Evolutionary conservation across 2,113 vertebrate species (phyloP).

Genomic region (Notothenia coriiceps): DNA sequence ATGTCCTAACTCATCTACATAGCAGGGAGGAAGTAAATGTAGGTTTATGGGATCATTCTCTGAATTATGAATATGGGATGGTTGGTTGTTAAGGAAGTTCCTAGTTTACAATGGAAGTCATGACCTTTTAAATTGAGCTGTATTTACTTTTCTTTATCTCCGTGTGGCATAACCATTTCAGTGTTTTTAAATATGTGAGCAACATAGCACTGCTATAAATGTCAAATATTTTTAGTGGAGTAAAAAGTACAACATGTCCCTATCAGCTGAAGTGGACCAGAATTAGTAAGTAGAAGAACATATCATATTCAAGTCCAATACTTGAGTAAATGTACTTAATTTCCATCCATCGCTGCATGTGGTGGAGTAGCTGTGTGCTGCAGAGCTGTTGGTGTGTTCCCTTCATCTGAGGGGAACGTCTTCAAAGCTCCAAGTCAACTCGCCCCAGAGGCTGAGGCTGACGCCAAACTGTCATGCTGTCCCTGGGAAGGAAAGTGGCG

Average conservation of each 20-base stretch:
- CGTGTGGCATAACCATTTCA: neutral
- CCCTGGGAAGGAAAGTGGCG: conserved; percentile 38
- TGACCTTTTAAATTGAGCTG: conserved; percentile 56
- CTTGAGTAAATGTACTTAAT: too few species aligned
- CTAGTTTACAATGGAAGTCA: conserved; percentile 38
- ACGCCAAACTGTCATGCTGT: conserved; percentile 48
- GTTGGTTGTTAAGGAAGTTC: conserved; percentile 56
- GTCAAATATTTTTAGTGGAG: too few species aligned
- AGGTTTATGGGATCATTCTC: conserved; percentile 69
- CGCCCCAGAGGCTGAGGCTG: conserved; percentile 46
- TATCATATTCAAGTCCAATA: too few species aligned
- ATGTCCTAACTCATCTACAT: conserved; percentile 73
- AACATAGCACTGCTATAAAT: too few species aligned
- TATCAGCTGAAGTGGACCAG: too few species aligned
- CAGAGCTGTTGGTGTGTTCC: conserved; percentile 9
- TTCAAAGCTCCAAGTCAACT: conserved; percentile 61
- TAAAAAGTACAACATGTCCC: too few species aligned
- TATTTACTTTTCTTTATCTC: conserved; percentile 48
- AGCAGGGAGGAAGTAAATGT: conserved; percentile 57
- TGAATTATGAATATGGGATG: conserved; percentile 53
- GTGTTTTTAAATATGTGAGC: too few species aligned
- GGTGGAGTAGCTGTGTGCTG: neutral
- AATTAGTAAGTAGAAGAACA: too few species aligned
- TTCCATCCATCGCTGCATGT: neutral
- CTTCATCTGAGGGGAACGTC: conserved; percentile 37